Evolutionary conservation across 1,140 invertebrate genomes (phyloP).

Genomic region (Dendrolimus kikuchii): DNA sequence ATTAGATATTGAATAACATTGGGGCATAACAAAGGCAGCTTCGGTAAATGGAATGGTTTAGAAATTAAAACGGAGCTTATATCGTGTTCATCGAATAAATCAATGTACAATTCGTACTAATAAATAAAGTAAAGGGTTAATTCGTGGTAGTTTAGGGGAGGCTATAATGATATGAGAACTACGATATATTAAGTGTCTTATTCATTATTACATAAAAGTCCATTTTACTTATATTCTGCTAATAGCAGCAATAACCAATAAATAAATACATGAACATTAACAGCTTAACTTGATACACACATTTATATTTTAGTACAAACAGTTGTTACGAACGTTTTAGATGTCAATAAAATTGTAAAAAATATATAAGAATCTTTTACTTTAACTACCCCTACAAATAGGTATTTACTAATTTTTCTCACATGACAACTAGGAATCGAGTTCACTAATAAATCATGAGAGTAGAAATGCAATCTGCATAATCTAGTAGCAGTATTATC

Average conservation of each 20-base stretch:
- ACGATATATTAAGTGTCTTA: slow-evolving; percentile 37
- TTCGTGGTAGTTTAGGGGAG: slow-evolving; percentile 2
- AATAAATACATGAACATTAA: slow-evolving; percentile 47
- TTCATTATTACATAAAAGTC: slow-evolving; percentile 26
- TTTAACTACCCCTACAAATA: slow-evolving; percentile 16
- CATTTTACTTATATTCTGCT: slow-evolving; percentile 43
- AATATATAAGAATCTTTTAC: slow-evolving; percentile 11
- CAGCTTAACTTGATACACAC: slow-evolving; percentile 63
- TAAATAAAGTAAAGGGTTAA: slow-evolving; percentile 12
- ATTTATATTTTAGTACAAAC: slow-evolving; percentile 71
- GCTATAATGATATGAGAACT: slow-evolving; percentile 15
- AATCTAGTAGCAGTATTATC: too few relatives aligned
- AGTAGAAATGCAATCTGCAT: too few relatives aligned
- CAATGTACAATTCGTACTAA: slow-evolving; percentile 12
- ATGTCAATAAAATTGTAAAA: slow-evolving; percentile 65
- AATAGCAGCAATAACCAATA: slow-evolving; percentile 46
- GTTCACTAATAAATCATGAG: too few relatives aligned
- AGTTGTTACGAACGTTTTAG: slow-evolving; percentile 67
- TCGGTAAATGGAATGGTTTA: slow-evolving; percentile 3
- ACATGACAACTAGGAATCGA: too few relatives aligned
- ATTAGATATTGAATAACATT: too few relatives aligned
- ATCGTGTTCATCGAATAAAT: slow-evolving; percentile 10
- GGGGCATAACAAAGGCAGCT: too few relatives aligned
- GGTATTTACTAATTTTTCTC: too few relatives aligned
- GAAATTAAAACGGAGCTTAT: slow-evolving; percentile 11